Percentiles rank a stretch among this genome's conserved stretches.
Evolutionary conservation across 2,797 vertebrate species (phyloP).

Genomic region (Eutrigla gurnardus): DNA sequence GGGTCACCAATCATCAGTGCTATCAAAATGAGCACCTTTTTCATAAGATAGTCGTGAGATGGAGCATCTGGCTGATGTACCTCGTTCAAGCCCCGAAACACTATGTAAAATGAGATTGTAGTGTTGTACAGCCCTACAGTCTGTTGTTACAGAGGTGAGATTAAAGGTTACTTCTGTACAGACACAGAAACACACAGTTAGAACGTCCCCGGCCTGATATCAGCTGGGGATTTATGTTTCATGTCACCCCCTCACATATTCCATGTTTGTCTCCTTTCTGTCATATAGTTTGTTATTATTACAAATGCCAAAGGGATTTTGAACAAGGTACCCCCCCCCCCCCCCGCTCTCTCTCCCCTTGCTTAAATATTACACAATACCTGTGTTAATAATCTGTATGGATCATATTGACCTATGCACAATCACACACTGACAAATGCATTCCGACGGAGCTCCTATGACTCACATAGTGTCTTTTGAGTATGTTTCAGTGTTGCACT

Average conservation of each 20-base stretch:
- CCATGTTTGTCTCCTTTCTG: background rate
- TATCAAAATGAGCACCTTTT: constrained; percentile 9
- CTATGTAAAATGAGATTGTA: constrained; percentile 5
- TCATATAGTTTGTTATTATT: background rate
- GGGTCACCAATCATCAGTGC: background rate
- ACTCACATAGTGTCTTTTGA: constrained; percentile 10
- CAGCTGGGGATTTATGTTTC: background rate
- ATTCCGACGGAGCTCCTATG: constrained; percentile 17
- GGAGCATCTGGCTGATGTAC: constrained; percentile 9
- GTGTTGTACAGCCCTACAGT: background rate
- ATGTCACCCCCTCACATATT: too few relatives aligned
- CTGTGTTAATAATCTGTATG: background rate
- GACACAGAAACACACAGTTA: background rate
- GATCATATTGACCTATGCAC: background rate
- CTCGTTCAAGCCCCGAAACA: constrained; percentile 4
- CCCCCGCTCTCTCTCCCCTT: background rate
- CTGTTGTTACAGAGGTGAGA: background rate
- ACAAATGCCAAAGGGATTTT: constrained; percentile 1
- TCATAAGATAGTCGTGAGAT: constrained; percentile 11
- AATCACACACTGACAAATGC: background rate
- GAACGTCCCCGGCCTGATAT: background rate
- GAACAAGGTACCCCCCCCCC: background rate
- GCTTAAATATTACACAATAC: background rate
- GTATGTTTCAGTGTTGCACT: constrained; percentile 23
- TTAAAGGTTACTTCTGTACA: constrained; percentile 4